phyloP scores from a whole-genome alignment of 2,888 invertebrate genomes.

The Sclerodermus sp. region DNA sequence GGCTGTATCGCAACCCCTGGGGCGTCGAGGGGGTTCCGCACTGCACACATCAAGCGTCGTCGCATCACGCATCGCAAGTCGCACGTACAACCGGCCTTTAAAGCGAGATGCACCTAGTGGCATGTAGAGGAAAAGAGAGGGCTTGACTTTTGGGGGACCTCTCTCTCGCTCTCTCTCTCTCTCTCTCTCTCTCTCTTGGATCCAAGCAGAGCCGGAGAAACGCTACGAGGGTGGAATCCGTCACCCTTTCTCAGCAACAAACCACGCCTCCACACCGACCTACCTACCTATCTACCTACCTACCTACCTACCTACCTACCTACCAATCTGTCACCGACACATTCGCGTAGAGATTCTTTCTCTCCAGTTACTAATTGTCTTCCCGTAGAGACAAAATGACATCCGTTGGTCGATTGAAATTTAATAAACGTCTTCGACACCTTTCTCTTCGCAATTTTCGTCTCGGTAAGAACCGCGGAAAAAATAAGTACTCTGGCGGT shows the following conservation, averaged over 20 bases:
- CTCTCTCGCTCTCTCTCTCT: conserved; percentile 11
- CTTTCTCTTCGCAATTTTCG: too few relatives aligned
- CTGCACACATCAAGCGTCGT: conserved; percentile 37
- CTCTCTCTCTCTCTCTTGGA: conserved; percentile 14
- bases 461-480: too few relatives aligned
- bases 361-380: too few relatives aligned
- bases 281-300: too few relatives aligned
- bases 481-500: too few relatives aligned
- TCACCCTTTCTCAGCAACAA: conserved; percentile 10
- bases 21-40: too few relatives aligned
- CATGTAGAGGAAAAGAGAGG: conserved; percentile 25
- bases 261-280: conserved; percentile 4
- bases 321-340: conserved; percentile 32
- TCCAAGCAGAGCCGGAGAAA: background rate
- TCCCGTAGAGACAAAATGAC: too few relatives aligned
- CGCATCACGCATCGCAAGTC: conserved; percentile 43
- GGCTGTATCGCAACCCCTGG: conserved; percentile 6
- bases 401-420: too few relatives aligned
- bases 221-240: background rate
- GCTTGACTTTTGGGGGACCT: conserved; percentile 10
- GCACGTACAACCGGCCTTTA: conserved; percentile 25
- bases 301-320: too few relatives aligned
- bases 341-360: conserved; percentile 33
- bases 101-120: background rate
- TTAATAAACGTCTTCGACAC: too few relatives aligned